Evolutionary conservation across 2,113 vertebrate species (phyloP).

Genomic region (Lucifuga dentata): DNA sequence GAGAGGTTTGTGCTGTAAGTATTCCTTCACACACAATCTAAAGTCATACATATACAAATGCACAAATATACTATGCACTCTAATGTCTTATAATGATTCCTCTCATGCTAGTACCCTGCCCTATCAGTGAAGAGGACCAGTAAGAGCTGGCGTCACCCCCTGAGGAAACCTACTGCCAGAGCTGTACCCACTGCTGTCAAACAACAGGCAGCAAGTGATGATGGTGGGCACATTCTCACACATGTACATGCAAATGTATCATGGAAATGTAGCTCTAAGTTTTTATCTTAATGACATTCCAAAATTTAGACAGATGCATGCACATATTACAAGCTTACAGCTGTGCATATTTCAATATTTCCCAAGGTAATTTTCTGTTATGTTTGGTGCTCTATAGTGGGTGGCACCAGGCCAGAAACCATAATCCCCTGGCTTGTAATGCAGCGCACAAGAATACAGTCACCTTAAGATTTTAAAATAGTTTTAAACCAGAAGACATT

Average conservation of each 20-base stretch:
- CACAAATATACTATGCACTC: neutral
- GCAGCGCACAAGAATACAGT: conserved; percentile 28
- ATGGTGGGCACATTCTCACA: conserved; percentile 83
- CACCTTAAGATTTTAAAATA: neutral
- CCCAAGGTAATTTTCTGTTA: conserved; percentile 43
- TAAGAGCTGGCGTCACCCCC: conserved; percentile 85
- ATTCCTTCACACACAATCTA: conserved; percentile 7
- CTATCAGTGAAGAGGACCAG: conserved; percentile 75
- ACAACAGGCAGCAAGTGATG: conserved; percentile 89
- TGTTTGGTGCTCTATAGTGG: conserved; percentile 20
- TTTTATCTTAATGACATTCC: conserved; percentile 22
- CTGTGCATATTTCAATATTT: conserved; percentile 30
- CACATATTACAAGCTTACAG: conserved; percentile 19
- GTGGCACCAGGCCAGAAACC: conserved; percentile 51
- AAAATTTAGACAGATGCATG: conserved; percentile 10
- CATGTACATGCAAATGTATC: conserved; percentile 5
- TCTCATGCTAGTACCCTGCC: conserved; percentile 72
- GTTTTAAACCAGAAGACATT: conserved; percentile 10
- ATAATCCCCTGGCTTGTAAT: conserved; percentile 40
- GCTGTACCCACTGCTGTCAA: conserved; percentile 93
- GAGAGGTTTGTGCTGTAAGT: conserved; percentile 81
- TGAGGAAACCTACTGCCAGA: conserved; percentile 88
- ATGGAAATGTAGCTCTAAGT: conserved; percentile 13
- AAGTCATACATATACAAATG: conserved; percentile 8
- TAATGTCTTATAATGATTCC: conserved; percentile 17